Percentiles rank a stretch among this genome's conserved stretches.
phyloP scores from a whole-genome alignment of 2,888 invertebrate species.

The Drosophila kuntzei region DNA sequence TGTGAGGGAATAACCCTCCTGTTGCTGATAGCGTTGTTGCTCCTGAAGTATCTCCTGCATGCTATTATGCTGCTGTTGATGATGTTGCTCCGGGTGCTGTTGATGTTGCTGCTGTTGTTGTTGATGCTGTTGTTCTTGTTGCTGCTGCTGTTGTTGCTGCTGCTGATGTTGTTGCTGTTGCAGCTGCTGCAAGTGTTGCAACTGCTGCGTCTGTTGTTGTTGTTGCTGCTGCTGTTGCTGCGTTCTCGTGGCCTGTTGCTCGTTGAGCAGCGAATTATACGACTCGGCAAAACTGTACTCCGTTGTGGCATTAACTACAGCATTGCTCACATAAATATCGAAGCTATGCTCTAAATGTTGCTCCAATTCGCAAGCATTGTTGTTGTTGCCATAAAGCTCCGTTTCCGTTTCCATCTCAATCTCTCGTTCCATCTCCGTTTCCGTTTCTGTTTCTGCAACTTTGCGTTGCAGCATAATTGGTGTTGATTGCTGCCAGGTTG shows the following conservation, averaged over 20 bases:
- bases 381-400: slow-evolving; percentile 1
- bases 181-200: slow-evolving; percentile 34
- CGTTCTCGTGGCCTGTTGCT: slow-evolving; percentile 56
- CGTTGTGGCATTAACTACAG: slow-evolving; percentile 41
- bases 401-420: slow-evolving; percentile 23
- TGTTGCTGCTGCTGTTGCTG: slow-evolving; percentile 45
- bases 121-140: slow-evolving; percentile 83
- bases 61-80: slow-evolving; percentile 63
- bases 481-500: slow-evolving; percentile 34
- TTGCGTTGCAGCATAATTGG: slow-evolving; percentile 22
- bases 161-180: slow-evolving; percentile 41
- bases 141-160: slow-evolving; percentile 76
- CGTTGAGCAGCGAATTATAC: slow-evolving; percentile 82
- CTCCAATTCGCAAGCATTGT: slow-evolving; percentile 16
- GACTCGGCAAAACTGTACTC: slow-evolving; percentile 84
- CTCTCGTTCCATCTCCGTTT: neutral
- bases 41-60: slow-evolving; percentile 81
- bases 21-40: slow-evolving; percentile 83
- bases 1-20: slow-evolving; percentile 84
- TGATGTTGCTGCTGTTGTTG: slow-evolving; percentile 72
- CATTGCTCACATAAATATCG: slow-evolving; percentile 38
- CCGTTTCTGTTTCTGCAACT: neutral
- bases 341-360: slow-evolving; percentile 54
- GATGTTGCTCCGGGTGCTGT: slow-evolving; percentile 80
- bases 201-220: slow-evolving; percentile 31